phyloP scores from a whole-genome alignment of 2,113 vertebrate species.

The Ailurus styani region DNA sequence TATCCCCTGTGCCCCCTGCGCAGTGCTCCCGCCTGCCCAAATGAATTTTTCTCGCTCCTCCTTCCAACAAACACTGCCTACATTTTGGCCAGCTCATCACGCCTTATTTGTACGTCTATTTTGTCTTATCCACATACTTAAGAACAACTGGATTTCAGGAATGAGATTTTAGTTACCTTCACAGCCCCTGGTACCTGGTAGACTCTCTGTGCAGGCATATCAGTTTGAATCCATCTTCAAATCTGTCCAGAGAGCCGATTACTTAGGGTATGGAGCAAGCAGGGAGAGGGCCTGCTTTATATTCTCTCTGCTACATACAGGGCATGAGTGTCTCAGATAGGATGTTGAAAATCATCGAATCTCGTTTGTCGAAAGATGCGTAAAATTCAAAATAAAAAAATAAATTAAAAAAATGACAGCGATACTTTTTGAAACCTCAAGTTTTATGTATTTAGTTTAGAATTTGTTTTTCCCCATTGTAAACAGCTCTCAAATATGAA shows the following conservation, averaged over 20 bases:
- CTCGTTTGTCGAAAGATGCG: not conserved
- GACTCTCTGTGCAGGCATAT: not conserved
- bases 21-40: too few species aligned
- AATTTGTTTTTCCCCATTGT: not conserved
- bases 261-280: not conserved
- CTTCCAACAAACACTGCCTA: not conserved
- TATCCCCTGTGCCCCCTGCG: too few species aligned
- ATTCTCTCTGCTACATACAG: not conserved
- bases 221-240: not conserved
- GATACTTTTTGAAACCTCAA: not conserved
- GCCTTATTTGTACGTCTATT: not conserved
- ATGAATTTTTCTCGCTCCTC: not conserved
- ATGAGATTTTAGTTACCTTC: not conserved
- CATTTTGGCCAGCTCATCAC: not conserved
- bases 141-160: not conserved
- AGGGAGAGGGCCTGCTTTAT: not conserved
- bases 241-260: not conserved
- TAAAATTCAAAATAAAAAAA: not conserved
- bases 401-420: not conserved
- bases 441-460: not conserved
- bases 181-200: accelerated
- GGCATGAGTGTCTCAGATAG: not conserved
- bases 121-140: not conserved
- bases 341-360: not conserved
- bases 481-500: not conserved